Base-by-base conservation (phyloP, 2,797 vertebrate species). In the Prionace glauca region DNA sequence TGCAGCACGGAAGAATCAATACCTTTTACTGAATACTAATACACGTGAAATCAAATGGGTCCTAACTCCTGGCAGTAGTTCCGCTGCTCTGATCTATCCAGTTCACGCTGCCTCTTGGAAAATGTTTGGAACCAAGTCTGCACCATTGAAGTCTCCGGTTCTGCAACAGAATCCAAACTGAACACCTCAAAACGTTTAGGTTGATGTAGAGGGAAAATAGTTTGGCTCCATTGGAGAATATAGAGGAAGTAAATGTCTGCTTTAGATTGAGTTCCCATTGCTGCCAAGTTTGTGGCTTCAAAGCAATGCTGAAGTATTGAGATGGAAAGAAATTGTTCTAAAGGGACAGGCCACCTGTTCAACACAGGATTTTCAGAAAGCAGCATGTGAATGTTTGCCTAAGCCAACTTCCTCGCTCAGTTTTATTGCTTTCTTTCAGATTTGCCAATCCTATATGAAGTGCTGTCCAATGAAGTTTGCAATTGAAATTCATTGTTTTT, bases 311-410 rank as follows among this genome's bases (percentile, higher is more conserved):
- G 67, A 72, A 26, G 41, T 24, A 72, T 94, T 94, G 67, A 32
- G 67, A 45, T 71, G 88, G 65, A 94, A 72, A 72, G 92, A 72
- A 94, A 94, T 72, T 71, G 41, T 36, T 72, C 92, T 29, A 32
- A 45, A 72, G 92, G 92, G 92, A 94, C 67, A 26, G 69, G 67
- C 67, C 92, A 94, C 92, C 92, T 94, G 92, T 71, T 72, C 92
- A 50, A 72, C n/a, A 7, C 69, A 94, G 92, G 36, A 71, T 41
- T 71, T 94, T 94, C 67, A 71, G 50, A 29, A 91, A 45, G 24
- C 92, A 45, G 41, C 14, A 8, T 91, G 88, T 45, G 41, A 84
- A 84, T 84, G 81, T 26, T 72, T 41, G 11, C 50, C 36, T 41
- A 74, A 65, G 36, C 92, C 36, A 45, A 26, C 50, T 72, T 45